Evolutionary conservation across 1,140 invertebrate species (phyloP), one percentile per base, ranked within the genome.

Genomic region (Pseudomyrmex flavicornis): DNA sequence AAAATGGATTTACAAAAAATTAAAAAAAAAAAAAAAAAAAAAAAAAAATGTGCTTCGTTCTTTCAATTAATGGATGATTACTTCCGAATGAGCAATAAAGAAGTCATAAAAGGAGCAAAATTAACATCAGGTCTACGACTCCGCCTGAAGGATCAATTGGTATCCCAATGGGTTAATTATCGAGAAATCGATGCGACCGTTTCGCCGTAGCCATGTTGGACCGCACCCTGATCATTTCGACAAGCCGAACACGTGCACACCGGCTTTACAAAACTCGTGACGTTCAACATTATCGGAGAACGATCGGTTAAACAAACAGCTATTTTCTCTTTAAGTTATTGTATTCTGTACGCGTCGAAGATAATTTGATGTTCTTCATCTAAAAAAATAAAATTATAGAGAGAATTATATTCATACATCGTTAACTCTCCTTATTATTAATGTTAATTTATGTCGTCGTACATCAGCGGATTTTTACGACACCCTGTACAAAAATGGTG

Each of bases 141-240:
- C 9, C 2, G 50, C 2, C 2, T 65, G 15, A 50, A 82, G 61
- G 66, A 85, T 88, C 61, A 20, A 79, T 79, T 13, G 54, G 65
- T 59, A 44, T 80, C 17, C 22, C 76, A 80, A 80, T 69, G 80
- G 46, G 84, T 83, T 89, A 91, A 92, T 91, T 87, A 83, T 84
- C 63, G 80, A 74, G 85, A 85, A 89, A 92, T 88, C 88, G 88
- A 91, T 90, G 88, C 82, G 83, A 86, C 88, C 62, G 73, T 89
- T 82, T 85, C 26, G 63, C 73, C 35, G 93, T 91, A 83, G 93
- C 92, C 92, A 94, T 94, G 89, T 93, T 94, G 92, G 85, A 90
- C 93, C 92, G 92, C 93, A 93, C 93, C 93, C 92, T 90, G 87
- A 91, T 90, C 83, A 69, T 89, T 88, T 82, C 58, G 59, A 59